Evolutionary conservation across 1,140 invertebrate species (phyloP), one percentile per base, ranked within the genome.

Genomic region (Coenobita brevimanus): DNA sequence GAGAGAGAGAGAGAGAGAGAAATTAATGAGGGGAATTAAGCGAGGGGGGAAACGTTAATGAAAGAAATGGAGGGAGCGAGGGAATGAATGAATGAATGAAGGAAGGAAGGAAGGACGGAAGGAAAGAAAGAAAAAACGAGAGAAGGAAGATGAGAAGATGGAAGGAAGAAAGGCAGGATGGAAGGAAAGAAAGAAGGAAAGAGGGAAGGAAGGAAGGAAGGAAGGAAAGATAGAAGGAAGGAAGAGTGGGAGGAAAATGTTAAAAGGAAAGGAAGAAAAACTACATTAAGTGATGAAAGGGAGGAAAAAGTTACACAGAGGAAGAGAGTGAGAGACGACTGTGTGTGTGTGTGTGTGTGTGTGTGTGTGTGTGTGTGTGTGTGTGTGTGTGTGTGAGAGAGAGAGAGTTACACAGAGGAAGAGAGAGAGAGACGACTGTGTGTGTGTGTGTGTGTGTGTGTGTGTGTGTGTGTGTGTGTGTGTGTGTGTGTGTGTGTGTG

Each of bases 391-490:
- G 41, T 43, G 75, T 13, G 75, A 41, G 43, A 46, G 41, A 46
- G 75, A 46, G 41, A 78, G 41, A 46, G 75, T 43, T 8, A 15
- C 8, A 78, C 8, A 46, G 41, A 46, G 75, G 46, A 41, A 46
- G 30, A 78, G 41, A 41, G n/a, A 46, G 75, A 78, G 75, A 46
- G 41, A 78, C n/a, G n/a, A n/a, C 46, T 6, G 46, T 50, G 46
- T 50, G 46, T 50, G 6, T 50, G 75, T 21, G 75, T 13, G 75
- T 43, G 41, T 43, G 43, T 43, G 41, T 43, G n/a, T 6, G 46
- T 50, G 46, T 50, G 46, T 50, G 6, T 50, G 75, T 21, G 75
- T 13, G 75, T 43, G 41, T 43, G 43, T 43, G 41, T 43, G n/a
- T 24, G 8, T 3, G 8, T 50, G 46, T 50, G 17, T 50, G 46